Evolutionary conservation across 2,888 invertebrate genomes (phyloP).

Genomic region (Halictus quadricinctus): DNA sequence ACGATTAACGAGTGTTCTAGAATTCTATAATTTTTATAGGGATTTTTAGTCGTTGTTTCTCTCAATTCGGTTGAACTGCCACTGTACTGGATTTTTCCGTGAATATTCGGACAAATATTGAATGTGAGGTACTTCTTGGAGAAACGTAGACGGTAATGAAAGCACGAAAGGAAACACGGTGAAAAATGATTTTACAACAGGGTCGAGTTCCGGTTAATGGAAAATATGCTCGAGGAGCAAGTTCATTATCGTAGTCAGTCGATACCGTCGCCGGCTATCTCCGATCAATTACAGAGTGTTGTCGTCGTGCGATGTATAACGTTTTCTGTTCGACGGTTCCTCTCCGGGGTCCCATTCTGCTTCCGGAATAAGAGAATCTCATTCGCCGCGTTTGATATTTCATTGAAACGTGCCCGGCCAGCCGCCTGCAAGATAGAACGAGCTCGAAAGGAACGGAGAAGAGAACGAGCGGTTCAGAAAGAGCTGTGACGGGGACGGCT

Average conservation of each 20-base stretch:
- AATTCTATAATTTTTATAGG: too few species aligned
- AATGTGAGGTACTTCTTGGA: background rate
- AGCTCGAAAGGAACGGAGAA: constrained; percentile 63
- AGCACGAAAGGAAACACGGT: background rate
- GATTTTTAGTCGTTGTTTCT: too few species aligned
- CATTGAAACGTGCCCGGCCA: constrained; percentile 73
- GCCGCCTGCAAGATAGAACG: constrained; percentile 62
- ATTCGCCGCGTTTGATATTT: constrained; percentile 78
- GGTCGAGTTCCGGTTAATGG: background rate
- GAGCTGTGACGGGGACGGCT: constrained; percentile 61
- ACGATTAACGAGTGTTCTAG: too few species aligned
- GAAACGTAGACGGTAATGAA: background rate
- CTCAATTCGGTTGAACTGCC: background rate
- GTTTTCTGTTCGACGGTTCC: constrained; percentile 43
- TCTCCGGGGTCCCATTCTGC: constrained; percentile 41
- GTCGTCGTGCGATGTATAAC: constrained; percentile 52
- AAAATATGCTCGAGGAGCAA: background rate
- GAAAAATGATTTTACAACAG: background rate
- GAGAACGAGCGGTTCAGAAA: constrained; percentile 59
- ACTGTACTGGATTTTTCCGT: too few species aligned
- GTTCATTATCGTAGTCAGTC: background rate
- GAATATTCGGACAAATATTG: background rate
- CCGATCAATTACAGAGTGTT: constrained; percentile 59
- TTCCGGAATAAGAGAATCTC: constrained; percentile 74
- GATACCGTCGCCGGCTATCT: constrained; percentile 34